Evolutionary conservation across 2,797 vertebrate species (phyloP).

Genomic region (Fundulus diaphanus): DNA sequence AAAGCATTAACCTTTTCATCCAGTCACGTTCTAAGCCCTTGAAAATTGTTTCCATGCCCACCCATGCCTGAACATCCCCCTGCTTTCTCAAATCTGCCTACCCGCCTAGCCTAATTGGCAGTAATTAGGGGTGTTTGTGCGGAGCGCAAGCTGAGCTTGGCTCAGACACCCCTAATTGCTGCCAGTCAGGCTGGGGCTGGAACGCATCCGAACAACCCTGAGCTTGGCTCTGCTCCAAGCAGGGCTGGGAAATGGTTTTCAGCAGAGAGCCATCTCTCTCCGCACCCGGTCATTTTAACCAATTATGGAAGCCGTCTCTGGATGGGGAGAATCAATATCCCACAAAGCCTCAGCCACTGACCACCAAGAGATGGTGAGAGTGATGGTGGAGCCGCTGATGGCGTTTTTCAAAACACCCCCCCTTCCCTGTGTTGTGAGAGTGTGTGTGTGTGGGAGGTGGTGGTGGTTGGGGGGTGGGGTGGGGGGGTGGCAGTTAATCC

Average conservation of each 20-base stretch:
- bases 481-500: slow-evolving; percentile 28
- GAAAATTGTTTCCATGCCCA: slow-evolving; percentile 87
- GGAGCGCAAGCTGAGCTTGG: slow-evolving; percentile 83
- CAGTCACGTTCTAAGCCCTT: slow-evolving; percentile 88
- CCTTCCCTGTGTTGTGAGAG: slow-evolving; percentile 32
- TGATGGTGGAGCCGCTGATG: slow-evolving; percentile 77
- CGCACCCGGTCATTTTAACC: slow-evolving; percentile 88
- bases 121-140: slow-evolving; percentile 89
- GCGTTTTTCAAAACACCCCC: slow-evolving; percentile 70
- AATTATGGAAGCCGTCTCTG: slow-evolving; percentile 86
- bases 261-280: slow-evolving; percentile 85
- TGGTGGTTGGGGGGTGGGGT: slow-evolving; percentile 8
- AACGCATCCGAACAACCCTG: slow-evolving; percentile 85
- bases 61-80: slow-evolving; percentile 86
- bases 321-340: slow-evolving; percentile 84
- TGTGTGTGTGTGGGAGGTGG: background rate
- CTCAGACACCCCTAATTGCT: slow-evolving; percentile 90
- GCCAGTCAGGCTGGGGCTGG: slow-evolving; percentile 89
- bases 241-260: slow-evolving; percentile 88
- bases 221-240: slow-evolving; percentile 86
- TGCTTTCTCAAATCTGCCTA: slow-evolving; percentile 87
- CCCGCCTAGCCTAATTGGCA: slow-evolving; percentile 89
- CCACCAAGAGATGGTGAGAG: slow-evolving; percentile 80
- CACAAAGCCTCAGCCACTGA: slow-evolving; percentile 81
- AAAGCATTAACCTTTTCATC: slow-evolving; percentile 89